These are phyloP conservation scores for Connochaetes taurinus DNA, from an alignment of 2,113 vertebrate genomes.

Conservation along the genomic window DNA sequence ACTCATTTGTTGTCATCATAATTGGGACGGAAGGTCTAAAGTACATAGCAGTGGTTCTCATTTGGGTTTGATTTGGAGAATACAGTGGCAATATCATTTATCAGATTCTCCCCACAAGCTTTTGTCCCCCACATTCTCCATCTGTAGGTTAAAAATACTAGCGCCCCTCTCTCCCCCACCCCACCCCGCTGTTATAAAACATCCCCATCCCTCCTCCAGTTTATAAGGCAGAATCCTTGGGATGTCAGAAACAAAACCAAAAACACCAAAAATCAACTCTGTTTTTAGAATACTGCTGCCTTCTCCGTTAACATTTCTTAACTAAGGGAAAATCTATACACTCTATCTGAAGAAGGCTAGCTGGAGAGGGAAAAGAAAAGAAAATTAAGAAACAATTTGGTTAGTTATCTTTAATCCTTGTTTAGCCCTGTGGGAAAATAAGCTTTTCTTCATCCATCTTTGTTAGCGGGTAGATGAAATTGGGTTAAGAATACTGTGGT, in stretches of 20 bases:
- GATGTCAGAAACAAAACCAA: background rate
- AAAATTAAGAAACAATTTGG: conserved; percentile 45
- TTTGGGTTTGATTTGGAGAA: background rate
- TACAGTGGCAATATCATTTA: background rate
- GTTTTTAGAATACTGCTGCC: background rate
- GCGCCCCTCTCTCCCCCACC: background rate
- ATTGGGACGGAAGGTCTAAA: background rate
- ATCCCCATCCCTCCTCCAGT: background rate
- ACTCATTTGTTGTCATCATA: background rate
- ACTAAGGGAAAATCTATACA: conserved; percentile 19
- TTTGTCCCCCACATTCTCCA: background rate
- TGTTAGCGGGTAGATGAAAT: conserved; percentile 30
- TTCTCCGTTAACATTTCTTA: background rate
- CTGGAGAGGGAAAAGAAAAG: background rate
- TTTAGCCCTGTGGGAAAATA: conserved; percentile 32
- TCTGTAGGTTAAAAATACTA: background rate
- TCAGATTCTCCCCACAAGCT: background rate
- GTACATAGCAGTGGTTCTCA: background rate
- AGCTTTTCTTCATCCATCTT: background rate
- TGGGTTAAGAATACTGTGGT: conserved; percentile 2
- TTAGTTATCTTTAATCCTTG: conserved; percentile 40
- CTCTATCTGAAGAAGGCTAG: background rate
- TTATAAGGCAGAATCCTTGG: background rate
- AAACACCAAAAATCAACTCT: background rate
- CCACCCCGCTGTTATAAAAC: background rate